Percentiles rank a stretch among this genome's conserved stretches.
phyloP scores from a whole-genome alignment of 2,888 invertebrate species.

The Drosophila paramelanica region DNA sequence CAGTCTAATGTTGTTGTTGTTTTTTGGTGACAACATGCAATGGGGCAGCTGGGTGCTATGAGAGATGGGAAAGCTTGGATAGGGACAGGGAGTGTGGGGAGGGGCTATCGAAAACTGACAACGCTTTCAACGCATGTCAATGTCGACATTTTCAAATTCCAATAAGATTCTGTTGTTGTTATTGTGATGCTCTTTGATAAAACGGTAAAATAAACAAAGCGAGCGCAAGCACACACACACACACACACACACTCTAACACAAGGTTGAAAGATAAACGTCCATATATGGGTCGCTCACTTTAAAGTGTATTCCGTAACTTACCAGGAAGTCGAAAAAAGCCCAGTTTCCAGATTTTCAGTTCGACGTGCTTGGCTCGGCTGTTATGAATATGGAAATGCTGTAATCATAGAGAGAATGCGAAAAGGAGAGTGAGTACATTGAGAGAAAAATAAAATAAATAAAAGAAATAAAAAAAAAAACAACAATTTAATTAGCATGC shows the following conservation, averaged over 20 bases:
- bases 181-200: slow-evolving; percentile 42
- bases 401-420: slow-evolving; percentile 28
- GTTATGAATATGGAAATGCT: slow-evolving; percentile 56
- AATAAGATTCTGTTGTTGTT: slow-evolving; percentile 56
- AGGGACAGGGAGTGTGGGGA: neutral
- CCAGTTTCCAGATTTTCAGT: slow-evolving; percentile 16
- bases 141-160: slow-evolving; percentile 71
- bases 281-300: slow-evolving; percentile 5
- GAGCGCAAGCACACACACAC: slow-evolving; percentile 6
- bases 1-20: slow-evolving; percentile 15
- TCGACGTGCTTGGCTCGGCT: slow-evolving; percentile 12
- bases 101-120: slow-evolving; percentile 39
- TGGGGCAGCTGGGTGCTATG: neutral
- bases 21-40: slow-evolving; percentile 42
- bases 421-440: slow-evolving; percentile 1
- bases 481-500: slow-evolving; percentile 65
- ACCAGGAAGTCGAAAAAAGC: slow-evolving; percentile 34
- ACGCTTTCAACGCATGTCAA: slow-evolving; percentile 65
- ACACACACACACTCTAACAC: neutral
- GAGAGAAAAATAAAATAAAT: slow-evolving; percentile 7
- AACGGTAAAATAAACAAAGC: slow-evolving; percentile 51
- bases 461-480: neutral
- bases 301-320: slow-evolving; percentile 27
- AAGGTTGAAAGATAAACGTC: slow-evolving; percentile 1
- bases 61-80: neutral